These are phyloP conservation scores for Agrotis segetum DNA, from an alignment of 2,888 invertebrate genomes.

Conservation along the genomic window DNA sequence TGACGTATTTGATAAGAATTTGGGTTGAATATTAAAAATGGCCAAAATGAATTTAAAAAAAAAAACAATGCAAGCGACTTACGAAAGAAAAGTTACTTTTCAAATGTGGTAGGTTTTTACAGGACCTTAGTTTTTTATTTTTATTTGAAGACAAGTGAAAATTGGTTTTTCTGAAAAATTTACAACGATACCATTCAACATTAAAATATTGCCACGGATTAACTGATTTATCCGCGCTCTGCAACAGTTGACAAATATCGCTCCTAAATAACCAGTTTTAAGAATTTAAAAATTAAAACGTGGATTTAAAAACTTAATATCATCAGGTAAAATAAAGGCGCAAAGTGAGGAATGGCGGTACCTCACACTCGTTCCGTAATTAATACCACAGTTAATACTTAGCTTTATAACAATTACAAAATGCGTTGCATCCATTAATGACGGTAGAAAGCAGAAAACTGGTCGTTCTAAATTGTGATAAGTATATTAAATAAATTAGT, in stretches of 20 bases:
- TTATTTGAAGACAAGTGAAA: background rate
- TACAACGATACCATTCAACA: background rate
- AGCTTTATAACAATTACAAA: slow-evolving; percentile 20
- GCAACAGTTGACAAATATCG: no score
- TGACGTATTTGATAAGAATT: no score
- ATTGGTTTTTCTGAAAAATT: background rate
- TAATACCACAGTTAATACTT: slow-evolving; percentile 16
- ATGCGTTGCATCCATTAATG: slow-evolving; percentile 5
- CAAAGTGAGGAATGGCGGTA: background rate
- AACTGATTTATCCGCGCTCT: no score
- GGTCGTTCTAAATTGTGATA: slow-evolving; percentile 19
- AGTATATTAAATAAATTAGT: slow-evolving; percentile 11
- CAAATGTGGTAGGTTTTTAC: no score
- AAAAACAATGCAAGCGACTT: no score
- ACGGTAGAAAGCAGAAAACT: slow-evolving; percentile 42
- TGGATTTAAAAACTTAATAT: no score
- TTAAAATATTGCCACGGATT: no score
- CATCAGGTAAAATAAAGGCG: background rate
- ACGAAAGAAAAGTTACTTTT: no score
- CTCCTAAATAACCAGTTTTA: no score
- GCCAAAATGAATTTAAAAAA: no score
- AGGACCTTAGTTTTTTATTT: background rate
- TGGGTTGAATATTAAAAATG: no score
- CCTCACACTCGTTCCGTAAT: slow-evolving; percentile 13
- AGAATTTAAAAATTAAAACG: no score